Percentiles rank a stretch among this genome's conserved stretches.
These are phyloP conservation scores for Tiphia femorata DNA, from an alignment of 2,888 invertebrate species.

Conservation along the genomic window DNA sequence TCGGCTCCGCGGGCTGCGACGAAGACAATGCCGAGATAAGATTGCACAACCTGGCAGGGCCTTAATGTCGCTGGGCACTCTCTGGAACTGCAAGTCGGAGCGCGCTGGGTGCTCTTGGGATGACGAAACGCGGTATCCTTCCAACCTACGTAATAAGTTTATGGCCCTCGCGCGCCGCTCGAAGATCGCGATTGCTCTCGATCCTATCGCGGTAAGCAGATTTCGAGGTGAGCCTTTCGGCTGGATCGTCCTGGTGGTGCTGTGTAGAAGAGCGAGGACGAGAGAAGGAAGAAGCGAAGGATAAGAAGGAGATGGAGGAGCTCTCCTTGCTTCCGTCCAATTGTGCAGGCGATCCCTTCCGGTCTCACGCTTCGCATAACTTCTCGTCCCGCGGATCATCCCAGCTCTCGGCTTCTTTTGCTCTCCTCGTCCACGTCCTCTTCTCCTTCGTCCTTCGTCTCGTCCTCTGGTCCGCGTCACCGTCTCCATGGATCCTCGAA, in stretches of 20 bases:
- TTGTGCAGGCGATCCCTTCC: constrained; percentile 47
- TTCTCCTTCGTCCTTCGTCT: background rate
- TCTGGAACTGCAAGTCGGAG: constrained; percentile 35
- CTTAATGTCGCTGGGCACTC: constrained; percentile 42
- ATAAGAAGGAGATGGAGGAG: background rate
- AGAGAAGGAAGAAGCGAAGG: background rate
- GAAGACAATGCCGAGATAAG: constrained; percentile 32
- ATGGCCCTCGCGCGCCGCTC: too few species aligned
- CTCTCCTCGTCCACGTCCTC: background rate
- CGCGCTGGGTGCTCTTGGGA: constrained; percentile 5
- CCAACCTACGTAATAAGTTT: too few species aligned
- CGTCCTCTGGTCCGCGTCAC: background rate
- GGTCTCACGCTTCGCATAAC: constrained; percentile 49
- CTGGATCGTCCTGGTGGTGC: too few species aligned
- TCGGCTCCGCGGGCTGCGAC: constrained; percentile 10
- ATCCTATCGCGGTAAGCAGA: constrained; percentile 16
- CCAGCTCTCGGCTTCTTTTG: background rate
- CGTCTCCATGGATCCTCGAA: background rate
- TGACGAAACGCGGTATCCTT: constrained; percentile 21
- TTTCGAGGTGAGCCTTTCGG: background rate
- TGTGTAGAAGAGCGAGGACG: background rate
- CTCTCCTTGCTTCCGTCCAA: constrained; percentile 45
- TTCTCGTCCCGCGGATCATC: constrained; percentile 24
- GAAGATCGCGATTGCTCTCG: constrained; percentile 11
- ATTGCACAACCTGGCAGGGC: constrained; percentile 29